Conservation (phyloP, 2,797 vertebrate species). For the Hozukius guyotensis region DNA sequence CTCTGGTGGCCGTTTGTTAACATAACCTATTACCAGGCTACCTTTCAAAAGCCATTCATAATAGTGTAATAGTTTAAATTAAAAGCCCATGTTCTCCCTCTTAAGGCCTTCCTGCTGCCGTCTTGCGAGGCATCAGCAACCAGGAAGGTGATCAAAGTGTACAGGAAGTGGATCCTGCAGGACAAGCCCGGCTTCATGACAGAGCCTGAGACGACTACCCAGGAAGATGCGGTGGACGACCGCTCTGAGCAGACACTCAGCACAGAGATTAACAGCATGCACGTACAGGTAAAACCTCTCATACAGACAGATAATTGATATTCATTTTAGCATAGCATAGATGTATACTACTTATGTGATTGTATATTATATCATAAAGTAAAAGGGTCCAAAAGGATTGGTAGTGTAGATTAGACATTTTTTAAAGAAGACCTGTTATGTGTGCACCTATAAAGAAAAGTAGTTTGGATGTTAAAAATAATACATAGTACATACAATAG, state of each 20-base stretch:
- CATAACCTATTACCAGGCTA: not conserved
- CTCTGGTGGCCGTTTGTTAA: conserved; percentile 61
- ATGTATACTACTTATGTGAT: not conserved
- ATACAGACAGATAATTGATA: not conserved
- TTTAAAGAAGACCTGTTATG: not conserved
- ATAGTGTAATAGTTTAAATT: not conserved
- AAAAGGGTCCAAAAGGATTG: not conserved
- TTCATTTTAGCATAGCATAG: not conserved
- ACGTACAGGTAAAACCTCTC: conserved; percentile 50
- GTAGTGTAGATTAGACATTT: too few relatives aligned
- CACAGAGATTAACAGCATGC: conserved; percentile 56
- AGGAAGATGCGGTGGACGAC: conserved; percentile 80
- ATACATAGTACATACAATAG: not conserved
- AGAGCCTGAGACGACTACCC: conserved; percentile 88
- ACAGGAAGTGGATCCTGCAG: conserved; percentile 95
- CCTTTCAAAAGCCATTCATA: not conserved
- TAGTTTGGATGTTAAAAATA: not conserved
- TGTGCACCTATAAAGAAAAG: not conserved
- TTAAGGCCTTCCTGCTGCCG: conserved; percentile 93
- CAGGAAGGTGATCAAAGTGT: conserved; percentile 96
- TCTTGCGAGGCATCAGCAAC: conserved; percentile 93
- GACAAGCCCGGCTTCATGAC: conserved; percentile 95
- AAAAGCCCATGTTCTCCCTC: not conserved
- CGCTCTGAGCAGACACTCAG: conserved; percentile 67
- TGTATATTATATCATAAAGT: not conserved